Percentiles rank a stretch among this genome's conserved stretches.
Conservation (phyloP, 2,888 invertebrate genomes). For the Tanypteryx hageni region DNA sequence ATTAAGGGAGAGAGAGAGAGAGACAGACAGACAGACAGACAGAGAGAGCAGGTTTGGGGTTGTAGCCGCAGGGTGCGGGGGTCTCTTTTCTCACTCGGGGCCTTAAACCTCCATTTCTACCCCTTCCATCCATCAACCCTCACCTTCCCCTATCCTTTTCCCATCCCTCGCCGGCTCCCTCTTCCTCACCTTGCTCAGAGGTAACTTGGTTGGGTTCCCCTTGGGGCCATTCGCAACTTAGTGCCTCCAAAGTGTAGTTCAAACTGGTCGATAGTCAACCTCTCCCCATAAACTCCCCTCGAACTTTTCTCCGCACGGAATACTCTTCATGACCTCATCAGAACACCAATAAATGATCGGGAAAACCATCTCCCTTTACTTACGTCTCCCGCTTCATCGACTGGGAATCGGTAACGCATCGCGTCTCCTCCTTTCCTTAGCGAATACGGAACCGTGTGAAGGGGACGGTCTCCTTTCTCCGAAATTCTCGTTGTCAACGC, state of each 20-base stretch:
- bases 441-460: no score
- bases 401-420: neutral
- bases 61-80: neutral
- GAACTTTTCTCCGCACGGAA: neutral
- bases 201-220: slow-evolving; percentile 8
- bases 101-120: neutral
- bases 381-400: neutral
- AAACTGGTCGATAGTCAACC: slow-evolving; percentile 11
- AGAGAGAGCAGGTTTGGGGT: neutral
- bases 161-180: neutral
- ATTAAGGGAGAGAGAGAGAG: no score
- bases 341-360: neutral
- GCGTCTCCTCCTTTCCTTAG: neutral
- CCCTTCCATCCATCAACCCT: neutral
- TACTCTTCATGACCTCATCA: neutral
- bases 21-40: no score
- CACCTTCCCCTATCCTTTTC: neutral
- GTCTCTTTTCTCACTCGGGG: neutral
- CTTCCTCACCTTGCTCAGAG: neutral
- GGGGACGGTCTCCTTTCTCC: no score
- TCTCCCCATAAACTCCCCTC: neutral
- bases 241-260: slow-evolving; percentile 24
- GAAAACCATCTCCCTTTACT: neutral
- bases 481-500: neutral
- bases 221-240: slow-evolving; percentile 18